phyloP scores from a whole-genome alignment of 2,888 invertebrate genomes.

The Nematopogon swammerdamellus region DNA sequence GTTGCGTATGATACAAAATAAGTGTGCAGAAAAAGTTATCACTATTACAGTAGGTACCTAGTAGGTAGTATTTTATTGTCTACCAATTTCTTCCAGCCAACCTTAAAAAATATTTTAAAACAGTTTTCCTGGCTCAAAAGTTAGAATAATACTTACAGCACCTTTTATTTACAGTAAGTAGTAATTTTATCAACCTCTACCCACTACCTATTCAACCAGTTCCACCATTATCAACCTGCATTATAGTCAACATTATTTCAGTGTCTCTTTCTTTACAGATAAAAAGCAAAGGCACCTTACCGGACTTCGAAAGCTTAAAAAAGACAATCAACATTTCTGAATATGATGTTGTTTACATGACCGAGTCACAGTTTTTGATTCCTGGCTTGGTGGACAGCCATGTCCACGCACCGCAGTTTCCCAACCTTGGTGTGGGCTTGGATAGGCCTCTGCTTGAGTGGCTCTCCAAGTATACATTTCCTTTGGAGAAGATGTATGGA shows the following conservation, averaged over 20 bases:
- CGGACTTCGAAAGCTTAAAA: slow-evolving; percentile 20
- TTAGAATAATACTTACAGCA: too few species aligned
- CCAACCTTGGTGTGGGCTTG: slow-evolving; percentile 80
- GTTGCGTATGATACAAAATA: slow-evolving; percentile 26
- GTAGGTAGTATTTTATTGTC: slow-evolving; percentile 34
- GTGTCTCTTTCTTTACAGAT: not conserved
- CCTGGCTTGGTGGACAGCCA: slow-evolving; percentile 90
- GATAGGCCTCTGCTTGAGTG: slow-evolving; percentile 79
- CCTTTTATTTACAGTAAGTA: too few species aligned
- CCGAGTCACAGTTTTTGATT: slow-evolving; percentile 65
- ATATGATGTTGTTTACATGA: slow-evolving; percentile 20
- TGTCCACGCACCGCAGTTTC: slow-evolving; percentile 86
- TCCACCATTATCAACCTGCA: too few species aligned
- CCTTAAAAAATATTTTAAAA: too few species aligned
- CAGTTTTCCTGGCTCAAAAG: too few species aligned
- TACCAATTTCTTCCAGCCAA: too few species aligned
- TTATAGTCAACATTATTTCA: too few species aligned
- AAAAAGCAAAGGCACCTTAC: slow-evolving; percentile 8
- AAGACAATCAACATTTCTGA: slow-evolving; percentile 17
- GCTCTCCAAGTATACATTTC: slow-evolving; percentile 83
- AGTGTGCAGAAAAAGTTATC: slow-evolving; percentile 12
- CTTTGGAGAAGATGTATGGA: slow-evolving; percentile 70
- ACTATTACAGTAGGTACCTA: not conserved
- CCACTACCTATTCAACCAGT: too few species aligned
- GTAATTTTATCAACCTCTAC: too few species aligned